phyloP scores from a whole-genome alignment of 2,113 vertebrate genomes.

The Cyprinodon variegatus region DNA sequence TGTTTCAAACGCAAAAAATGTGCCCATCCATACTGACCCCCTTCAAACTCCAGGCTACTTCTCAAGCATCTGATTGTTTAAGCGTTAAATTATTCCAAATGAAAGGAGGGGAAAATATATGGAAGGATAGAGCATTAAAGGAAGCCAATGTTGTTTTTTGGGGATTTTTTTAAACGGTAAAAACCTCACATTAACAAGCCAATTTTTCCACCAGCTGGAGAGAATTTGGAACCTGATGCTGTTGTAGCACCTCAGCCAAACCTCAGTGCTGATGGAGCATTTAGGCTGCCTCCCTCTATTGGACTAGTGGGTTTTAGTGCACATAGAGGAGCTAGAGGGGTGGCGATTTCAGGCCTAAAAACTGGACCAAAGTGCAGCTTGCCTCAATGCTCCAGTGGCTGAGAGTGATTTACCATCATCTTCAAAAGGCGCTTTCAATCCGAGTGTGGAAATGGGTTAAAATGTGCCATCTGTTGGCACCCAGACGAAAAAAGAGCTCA shows the following conservation, averaged over 20 bases:
- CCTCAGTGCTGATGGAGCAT: slow-evolving; percentile 72
- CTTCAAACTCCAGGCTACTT: slow-evolving; percentile 53
- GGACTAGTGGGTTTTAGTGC: slow-evolving; percentile 57
- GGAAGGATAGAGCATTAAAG: slow-evolving; percentile 43
- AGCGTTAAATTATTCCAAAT: slow-evolving; percentile 49
- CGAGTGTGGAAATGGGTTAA: slow-evolving; percentile 76
- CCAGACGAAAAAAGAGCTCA: slow-evolving; percentile 18
- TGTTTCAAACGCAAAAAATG: slow-evolving; percentile 22
- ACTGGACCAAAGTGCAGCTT: slow-evolving; percentile 70
- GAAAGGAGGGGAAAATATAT: slow-evolving; percentile 28
- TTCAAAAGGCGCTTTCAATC: slow-evolving; percentile 74
- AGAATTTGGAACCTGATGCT: slow-evolving; percentile 79
- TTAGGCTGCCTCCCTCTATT: slow-evolving; percentile 58
- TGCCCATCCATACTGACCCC: slow-evolving; percentile 33
- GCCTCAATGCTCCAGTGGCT: slow-evolving; percentile 63
- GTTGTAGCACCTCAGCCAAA: slow-evolving; percentile 66
- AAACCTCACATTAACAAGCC: slow-evolving; percentile 50
- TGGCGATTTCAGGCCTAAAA: slow-evolving; percentile 46
- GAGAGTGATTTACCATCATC: slow-evolving; percentile 70
- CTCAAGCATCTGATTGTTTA: slow-evolving; percentile 62
- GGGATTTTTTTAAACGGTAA: slow-evolving; percentile 47
- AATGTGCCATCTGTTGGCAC: slow-evolving; percentile 68
- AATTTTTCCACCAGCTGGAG: slow-evolving; percentile 70
- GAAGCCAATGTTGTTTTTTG: slow-evolving; percentile 28
- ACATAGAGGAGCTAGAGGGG: slow-evolving; percentile 1